A percentile compares a stretch with the other conserved stretches of the same genome.
Evolutionary conservation across 2,113 vertebrate genomes (phyloP).

Genomic region (Actenoides hombroni): DNA sequence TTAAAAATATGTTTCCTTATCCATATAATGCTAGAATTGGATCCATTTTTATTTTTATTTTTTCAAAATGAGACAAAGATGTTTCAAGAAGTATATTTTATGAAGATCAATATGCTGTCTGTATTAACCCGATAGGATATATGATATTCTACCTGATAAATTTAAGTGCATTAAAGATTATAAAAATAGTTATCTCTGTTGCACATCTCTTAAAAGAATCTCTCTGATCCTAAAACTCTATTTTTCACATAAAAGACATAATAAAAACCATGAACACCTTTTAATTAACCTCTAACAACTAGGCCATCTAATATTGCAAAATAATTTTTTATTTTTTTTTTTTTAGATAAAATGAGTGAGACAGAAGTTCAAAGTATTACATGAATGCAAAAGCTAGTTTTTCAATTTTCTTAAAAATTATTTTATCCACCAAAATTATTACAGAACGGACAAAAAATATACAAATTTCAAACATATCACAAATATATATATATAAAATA

Average conservation of each 20-base stretch:
- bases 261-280: not conserved
- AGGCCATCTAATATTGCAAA: not conserved
- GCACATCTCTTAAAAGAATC: not conserved
- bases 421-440: not conserved
- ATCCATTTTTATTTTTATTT: rapidly evolving
- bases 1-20: not conserved
- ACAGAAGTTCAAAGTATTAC: not conserved
- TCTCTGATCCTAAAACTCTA: not conserved
- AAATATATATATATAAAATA: not conserved
- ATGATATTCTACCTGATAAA: not conserved
- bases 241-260: not conserved
- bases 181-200: not conserved
- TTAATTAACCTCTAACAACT: not conserved
- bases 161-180: not conserved
- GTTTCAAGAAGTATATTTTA: not conserved
- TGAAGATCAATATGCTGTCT: not conserved
- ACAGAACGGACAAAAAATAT: not conserved
- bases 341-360: not conserved
- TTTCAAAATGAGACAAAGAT: rapidly evolving
- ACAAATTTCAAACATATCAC: not conserved
- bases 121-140: not conserved
- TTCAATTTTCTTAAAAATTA: not conserved
- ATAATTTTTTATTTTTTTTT: not conserved
- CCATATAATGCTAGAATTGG: not conserved
- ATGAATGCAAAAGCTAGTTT: not conserved